These are phyloP conservation scores for Periphyllus acericola DNA, from an alignment of 2,888 invertebrate species.

Conservation along the genomic window DNA sequence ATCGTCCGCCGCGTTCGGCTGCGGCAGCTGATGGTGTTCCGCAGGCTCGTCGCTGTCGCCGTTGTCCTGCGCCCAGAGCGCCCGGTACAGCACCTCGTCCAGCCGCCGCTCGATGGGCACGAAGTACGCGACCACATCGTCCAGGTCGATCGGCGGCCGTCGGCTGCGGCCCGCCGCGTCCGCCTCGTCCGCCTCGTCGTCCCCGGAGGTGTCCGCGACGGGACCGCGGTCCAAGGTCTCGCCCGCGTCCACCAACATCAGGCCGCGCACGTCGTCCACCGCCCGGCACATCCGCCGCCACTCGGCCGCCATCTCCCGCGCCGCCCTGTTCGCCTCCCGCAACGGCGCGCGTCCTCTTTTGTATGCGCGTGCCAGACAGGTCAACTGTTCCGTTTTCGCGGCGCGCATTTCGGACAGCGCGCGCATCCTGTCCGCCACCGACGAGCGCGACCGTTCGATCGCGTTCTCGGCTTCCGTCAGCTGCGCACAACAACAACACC, in stretches of 20 bases:
- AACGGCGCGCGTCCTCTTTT: background rate
- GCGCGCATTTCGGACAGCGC: background rate
- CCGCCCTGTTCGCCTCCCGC: background rate
- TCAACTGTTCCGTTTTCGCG: background rate
- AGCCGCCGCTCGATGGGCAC: conserved; percentile 16
- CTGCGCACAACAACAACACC: background rate
- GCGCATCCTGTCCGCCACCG: background rate
- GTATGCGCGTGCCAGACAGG: background rate
- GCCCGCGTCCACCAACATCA: background rate
- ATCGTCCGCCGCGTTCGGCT: background rate
- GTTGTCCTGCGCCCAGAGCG: conserved; percentile 21
- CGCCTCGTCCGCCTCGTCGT: background rate
- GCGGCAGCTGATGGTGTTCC: too few species aligned
- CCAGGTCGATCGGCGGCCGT: background rate
- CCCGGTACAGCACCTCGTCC: conserved; percentile 29
- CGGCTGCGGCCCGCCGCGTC: background rate
- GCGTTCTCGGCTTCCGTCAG: background rate
- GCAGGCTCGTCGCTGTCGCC: background rate
- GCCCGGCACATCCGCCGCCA: background rate
- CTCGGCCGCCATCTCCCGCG: background rate
- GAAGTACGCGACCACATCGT: conserved; percentile 22
- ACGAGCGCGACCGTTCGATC: background rate
- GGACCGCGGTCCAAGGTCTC: background rate
- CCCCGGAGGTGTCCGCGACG: background rate
- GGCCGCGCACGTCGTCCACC: background rate